Evolutionary conservation across 2,888 invertebrate species (phyloP).

Genomic region (Leptogaster cylindrica): DNA sequence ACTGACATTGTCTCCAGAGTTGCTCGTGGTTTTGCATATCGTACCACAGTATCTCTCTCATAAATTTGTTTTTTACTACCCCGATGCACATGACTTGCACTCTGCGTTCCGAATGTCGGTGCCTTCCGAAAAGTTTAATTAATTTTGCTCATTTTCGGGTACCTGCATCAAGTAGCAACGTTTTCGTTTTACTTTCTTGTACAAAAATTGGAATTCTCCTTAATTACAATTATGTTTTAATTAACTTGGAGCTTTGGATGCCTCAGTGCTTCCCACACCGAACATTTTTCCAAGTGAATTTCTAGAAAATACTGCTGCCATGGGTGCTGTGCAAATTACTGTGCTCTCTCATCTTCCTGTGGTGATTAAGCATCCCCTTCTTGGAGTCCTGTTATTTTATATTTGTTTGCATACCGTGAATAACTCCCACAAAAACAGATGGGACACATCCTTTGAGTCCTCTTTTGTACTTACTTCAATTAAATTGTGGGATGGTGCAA

Average conservation of each 20-base stretch:
- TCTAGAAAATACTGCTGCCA: too few species aligned
- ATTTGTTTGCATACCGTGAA: too few species aligned
- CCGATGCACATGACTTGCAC: constrained; percentile 23
- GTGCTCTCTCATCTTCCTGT: too few species aligned
- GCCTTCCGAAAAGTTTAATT: constrained; percentile 9
- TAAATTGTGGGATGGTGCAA: too few species aligned
- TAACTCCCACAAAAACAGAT: too few species aligned
- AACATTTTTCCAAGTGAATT: too few species aligned
- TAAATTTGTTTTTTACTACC: constrained; percentile 22
- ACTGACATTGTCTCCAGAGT: constrained; percentile 2
- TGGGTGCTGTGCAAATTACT: too few species aligned
- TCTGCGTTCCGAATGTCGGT: neutral
- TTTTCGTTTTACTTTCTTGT: neutral
- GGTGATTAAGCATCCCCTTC: too few species aligned
- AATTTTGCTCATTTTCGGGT: neutral
- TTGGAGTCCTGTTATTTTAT: too few species aligned
- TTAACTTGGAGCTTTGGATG: constrained; percentile 4
- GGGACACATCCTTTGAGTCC: too few species aligned
- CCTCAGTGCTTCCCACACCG: too few species aligned
- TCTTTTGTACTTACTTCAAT: too few species aligned
- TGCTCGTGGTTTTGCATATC: constrained; percentile 26
- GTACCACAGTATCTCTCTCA: constrained; percentile 1
- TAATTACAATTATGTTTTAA: constrained; percentile 25
- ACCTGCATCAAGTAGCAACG: neutral
- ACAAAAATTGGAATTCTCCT: constrained; percentile 19